Base-by-base conservation (phyloP, 2,113 vertebrate genomes). In the Motacilla tschutschensis region DNA sequence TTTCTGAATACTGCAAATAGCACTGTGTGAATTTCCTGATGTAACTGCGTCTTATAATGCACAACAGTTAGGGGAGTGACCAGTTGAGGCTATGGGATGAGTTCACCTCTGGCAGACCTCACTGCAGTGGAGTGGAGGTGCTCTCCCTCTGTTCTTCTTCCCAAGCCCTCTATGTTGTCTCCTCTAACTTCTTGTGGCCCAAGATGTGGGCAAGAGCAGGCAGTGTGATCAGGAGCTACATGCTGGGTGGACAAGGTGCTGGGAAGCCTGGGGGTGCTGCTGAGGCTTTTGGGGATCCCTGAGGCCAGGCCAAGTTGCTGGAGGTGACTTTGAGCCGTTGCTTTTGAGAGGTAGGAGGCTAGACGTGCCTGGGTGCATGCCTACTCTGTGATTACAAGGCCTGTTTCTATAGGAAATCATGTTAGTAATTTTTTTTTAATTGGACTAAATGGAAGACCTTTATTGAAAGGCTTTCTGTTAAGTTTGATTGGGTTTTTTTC, bases 341-440 rank as follows among this genome's bases (percentile, higher is more conserved):
- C 35, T 79, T n/a, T 43, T 0, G 0, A 43, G 24, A 69, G 38
- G 31, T 38, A 10, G 54, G 54, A 60, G 62, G 41, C 33, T 50
- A 31, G 47, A 31, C 0, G 0, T 75, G 46, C n/a, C 36, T 85
- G 43, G 19, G 6, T 73, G 26, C 0, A 0, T 78, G 36, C 36
- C 14, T 3, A 10, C n/a, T 48, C 43, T 67, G 31, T 64, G 41
- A 53, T 75, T 26, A 33, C 54, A 46, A 24, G 43, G 35, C 29
- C 17, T 3, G 5, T 65, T 88, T 74, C 70, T 85, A 40, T 44
- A 81, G 81, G 55, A 79, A 69, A 38, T 86, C 20, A 6, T 58
- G 63, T 46, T 90, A 41, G 10, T 67, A 19, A 6, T 53, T 72
- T 69, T 79, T 55, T 81, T 88, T 83, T 33, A 36, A 70, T 85